These are phyloP conservation scores for Tricholaema leucomelas DNA, from an alignment of 2,113 vertebrate genomes.

Conservation along the genomic window DNA sequence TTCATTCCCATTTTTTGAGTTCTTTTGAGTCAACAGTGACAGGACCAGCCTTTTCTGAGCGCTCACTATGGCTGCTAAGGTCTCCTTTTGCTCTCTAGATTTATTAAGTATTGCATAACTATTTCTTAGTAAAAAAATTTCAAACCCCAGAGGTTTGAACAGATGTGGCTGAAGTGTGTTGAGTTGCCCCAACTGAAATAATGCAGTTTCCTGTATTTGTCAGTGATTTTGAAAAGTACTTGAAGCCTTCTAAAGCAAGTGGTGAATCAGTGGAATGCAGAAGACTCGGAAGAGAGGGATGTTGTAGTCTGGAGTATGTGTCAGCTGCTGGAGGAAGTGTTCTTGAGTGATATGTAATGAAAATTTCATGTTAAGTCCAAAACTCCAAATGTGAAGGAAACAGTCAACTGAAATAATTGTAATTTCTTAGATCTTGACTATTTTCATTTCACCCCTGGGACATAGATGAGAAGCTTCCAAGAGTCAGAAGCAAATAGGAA, in stretches of 20 bases:
- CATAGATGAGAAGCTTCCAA: background rate
- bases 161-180: background rate
- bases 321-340: constrained; percentile 2
- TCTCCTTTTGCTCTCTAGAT: background rate
- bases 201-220: background rate
- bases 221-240: background rate
- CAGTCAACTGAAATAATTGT: background rate
- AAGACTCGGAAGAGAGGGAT: constrained; percentile 5
- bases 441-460: background rate
- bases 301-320: background rate
- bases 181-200: background rate
- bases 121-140: background rate
- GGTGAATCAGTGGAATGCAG: background rate
- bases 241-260: background rate
- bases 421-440: background rate
- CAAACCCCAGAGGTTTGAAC: background rate
- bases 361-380: background rate
- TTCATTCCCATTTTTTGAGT: background rate
- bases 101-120: background rate
- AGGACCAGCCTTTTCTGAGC: background rate
- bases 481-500: background rate
- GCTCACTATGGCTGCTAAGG: background rate
- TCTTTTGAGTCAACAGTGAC: background rate
- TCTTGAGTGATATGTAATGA: background rate
- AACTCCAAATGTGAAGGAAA: background rate